Conservation (phyloP, 1,140 invertebrate species). For the Habropoda laboriosa region DNA sequence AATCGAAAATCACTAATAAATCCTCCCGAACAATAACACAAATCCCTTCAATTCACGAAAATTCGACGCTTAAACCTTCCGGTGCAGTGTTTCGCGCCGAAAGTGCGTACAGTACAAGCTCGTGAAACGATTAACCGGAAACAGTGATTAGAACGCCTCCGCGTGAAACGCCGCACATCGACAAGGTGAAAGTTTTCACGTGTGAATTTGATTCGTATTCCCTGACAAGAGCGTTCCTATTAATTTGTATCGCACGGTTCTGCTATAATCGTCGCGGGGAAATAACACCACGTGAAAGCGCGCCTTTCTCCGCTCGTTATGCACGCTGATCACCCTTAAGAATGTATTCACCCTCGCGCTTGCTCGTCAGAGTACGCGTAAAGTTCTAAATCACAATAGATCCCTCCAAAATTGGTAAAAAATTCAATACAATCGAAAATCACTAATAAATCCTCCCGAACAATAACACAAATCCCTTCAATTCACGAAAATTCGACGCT, state of each 20-base stretch:
- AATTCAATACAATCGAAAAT: no score
- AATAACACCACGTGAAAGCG: constrained; percentile 1
- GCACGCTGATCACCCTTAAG: constrained; percentile 14
- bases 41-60: no score
- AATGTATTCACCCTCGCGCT: neutral
- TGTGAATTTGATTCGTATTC: neutral
- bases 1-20: no score
- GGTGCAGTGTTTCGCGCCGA: no score
- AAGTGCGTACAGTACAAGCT: no score
- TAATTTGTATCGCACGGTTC: neutral
- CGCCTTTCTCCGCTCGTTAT: constrained; percentile 18
- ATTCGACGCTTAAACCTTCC: no score
- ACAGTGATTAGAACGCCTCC: neutral
- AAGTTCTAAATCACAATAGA: no score
- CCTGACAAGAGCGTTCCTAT: neutral
- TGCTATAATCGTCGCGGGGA: neutral
- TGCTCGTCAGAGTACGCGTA: neutral
- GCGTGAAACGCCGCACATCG: neutral
- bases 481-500: no score
- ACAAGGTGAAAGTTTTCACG: constrained; percentile 2
- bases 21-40: no score
- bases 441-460: no score
- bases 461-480: no score
- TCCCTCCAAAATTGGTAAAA: no score
- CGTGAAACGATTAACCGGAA: neutral